A percentile compares a stretch with the other conserved stretches of the same genome.
Conservation (phyloP, 1,140 invertebrate genomes). For the Cotesia vestalis region DNA sequence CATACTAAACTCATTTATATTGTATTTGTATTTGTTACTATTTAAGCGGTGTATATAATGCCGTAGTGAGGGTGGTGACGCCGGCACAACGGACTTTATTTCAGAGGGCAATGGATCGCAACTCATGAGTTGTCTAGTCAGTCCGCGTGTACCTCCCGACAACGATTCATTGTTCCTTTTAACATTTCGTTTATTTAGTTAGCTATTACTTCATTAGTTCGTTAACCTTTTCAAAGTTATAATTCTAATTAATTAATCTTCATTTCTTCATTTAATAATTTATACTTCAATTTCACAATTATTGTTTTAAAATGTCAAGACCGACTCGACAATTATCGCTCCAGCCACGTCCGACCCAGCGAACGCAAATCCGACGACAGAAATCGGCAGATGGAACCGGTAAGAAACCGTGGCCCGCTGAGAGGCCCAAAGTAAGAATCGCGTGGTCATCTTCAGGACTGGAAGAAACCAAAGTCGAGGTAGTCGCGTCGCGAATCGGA, state of each 20-base stretch:
- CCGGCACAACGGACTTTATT: conserved; percentile 41
- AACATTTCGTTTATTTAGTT: conserved; percentile 13
- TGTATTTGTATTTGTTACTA: neutral
- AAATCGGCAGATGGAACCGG: conserved; percentile 58
- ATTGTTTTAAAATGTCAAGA: conserved; percentile 37
- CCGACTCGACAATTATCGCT: conserved; percentile 50
- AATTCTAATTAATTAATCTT: neutral
- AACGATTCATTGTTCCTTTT: conserved; percentile 5
- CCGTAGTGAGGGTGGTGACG: conserved; percentile 29
- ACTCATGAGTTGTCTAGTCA: conserved; percentile 42
- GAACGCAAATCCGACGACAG: conserved; percentile 53
- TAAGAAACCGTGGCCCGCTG: conserved; percentile 27
- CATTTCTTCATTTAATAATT: too few relatives aligned
- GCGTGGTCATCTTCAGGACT: conserved; percentile 53
- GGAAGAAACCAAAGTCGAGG: conserved; percentile 50
- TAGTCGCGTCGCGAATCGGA: conserved; percentile 57
- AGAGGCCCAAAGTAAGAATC: conserved; percentile 52
- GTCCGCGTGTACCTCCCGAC: conserved; percentile 54
- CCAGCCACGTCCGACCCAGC: conserved; percentile 38
- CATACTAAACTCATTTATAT: neutral
- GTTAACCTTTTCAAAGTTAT: neutral
- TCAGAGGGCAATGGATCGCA: conserved; percentile 50
- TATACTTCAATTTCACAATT: too few relatives aligned
- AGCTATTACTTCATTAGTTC: too few relatives aligned
- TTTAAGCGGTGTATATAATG: neutral